A percentile compares a stretch with the other conserved stretches of the same genome.
These are phyloP conservation scores for Cervus canadensis DNA, from an alignment of 2,113 vertebrate genomes.

Conservation along the genomic window DNA sequence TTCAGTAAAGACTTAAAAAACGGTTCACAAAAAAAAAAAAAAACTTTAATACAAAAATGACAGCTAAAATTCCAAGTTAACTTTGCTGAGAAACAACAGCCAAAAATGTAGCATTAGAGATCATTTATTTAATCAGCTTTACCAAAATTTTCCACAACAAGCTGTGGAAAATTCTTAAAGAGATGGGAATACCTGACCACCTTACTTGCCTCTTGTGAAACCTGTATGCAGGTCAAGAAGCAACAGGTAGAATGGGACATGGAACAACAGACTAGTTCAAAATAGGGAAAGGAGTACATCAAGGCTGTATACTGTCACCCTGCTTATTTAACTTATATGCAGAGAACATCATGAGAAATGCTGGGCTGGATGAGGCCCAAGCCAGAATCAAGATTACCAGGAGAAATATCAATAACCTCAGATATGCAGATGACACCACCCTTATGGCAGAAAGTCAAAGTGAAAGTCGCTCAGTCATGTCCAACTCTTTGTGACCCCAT, in stretches of 20 bases:
- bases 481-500: not conserved
- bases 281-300: not conserved
- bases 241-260: not conserved
- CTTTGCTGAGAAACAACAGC: not conserved
- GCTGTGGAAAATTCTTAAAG: not conserved
- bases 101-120: not conserved
- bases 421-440: not conserved
- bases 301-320: not conserved
- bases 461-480: fast-evolving
- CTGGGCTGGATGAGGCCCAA: fast-evolving
- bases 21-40: not conserved
- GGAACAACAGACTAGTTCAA: not conserved
- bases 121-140: not conserved
- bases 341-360: not conserved
- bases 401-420: not conserved
- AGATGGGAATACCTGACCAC: not conserved
- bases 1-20: not conserved
- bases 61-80: not conserved
- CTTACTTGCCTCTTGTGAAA: not conserved
- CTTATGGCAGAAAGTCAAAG: not conserved
- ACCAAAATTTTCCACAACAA: not conserved
- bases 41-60: not conserved
- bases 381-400: not conserved
- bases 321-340: not conserved
- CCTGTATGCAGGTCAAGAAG: not conserved